Evolutionary conservation across 2,797 vertebrate genomes (phyloP).

Genomic region (Chelonia mydas): DNA sequence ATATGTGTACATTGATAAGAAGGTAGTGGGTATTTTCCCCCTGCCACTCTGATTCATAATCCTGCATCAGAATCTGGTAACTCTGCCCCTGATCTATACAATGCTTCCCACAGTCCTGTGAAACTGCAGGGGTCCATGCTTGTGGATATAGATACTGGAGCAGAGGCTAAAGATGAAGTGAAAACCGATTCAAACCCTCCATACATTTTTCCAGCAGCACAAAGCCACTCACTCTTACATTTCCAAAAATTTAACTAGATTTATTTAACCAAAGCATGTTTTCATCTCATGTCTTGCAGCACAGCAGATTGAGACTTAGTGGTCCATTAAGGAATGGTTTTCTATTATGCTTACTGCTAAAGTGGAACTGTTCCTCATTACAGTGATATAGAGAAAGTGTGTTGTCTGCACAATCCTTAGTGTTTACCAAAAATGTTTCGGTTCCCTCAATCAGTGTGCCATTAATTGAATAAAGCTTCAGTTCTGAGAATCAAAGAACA

Average conservation of each 20-base stretch:
- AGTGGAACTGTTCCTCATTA: constrained; percentile 48
- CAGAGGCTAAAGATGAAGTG: fast-evolving
- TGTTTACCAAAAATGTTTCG: background rate
- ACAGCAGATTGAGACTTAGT: background rate
- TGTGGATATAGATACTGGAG: background rate
- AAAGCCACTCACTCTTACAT: background rate
- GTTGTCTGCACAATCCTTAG: background rate
- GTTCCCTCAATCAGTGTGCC: background rate
- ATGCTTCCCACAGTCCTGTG: background rate
- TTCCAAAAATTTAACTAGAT: background rate
- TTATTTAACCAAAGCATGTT: background rate
- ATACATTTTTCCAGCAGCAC: background rate
- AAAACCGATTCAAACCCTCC: background rate
- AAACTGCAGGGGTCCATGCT: background rate
- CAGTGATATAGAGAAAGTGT: background rate
- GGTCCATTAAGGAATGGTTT: constrained; percentile 36
- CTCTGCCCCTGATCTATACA: background rate
- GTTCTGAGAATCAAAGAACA: background rate
- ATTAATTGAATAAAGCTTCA: background rate
- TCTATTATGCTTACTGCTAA: constrained; percentile 10
- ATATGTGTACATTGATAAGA: background rate
- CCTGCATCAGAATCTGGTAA: background rate
- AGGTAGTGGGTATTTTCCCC: background rate
- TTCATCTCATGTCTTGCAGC: background rate
- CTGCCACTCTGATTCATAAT: background rate